These are phyloP conservation scores for Perca flavescens DNA, from an alignment of 2,113 vertebrate species.

Conservation along the genomic window DNA sequence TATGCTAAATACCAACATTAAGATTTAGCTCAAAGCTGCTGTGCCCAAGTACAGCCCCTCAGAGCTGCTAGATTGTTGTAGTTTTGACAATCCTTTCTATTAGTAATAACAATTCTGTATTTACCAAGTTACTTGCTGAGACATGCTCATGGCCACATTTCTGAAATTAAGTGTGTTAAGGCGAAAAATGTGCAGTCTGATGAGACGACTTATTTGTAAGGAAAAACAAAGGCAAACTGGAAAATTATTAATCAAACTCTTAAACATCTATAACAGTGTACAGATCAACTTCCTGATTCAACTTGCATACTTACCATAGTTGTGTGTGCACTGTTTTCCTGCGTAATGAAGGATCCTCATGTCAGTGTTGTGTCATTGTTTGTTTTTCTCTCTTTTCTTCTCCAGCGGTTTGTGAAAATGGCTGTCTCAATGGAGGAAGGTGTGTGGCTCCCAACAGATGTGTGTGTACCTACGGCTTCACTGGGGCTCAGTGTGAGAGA, in stretches of 20 bases:
- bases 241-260: background rate
- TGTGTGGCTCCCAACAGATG: conserved; percentile 97
- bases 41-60: background rate
- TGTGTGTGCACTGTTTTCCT: background rate
- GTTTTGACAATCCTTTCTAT: background rate
- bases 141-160: background rate
- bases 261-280: background rate
- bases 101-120: background rate
- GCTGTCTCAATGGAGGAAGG: conserved; percentile 94
- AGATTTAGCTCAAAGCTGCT: background rate
- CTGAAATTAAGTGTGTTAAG: background rate
- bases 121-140: background rate
- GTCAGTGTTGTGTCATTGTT: conserved; percentile 17
- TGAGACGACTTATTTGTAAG: background rate
- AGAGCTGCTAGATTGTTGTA: background rate
- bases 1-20: background rate
- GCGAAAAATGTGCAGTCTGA: background rate
- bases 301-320: background rate
- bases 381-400: conserved; percentile 51
- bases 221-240: background rate
- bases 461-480: conserved; percentile 97
- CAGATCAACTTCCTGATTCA: background rate
- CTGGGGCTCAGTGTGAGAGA: conserved; percentile 98
- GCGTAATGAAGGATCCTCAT: background rate
- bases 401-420: conserved; percentile 96